Percentiles rank a stretch among this genome's conserved stretches.
Conservation (phyloP, 2,797 vertebrate genomes). For the Squalus acanthias region DNA sequence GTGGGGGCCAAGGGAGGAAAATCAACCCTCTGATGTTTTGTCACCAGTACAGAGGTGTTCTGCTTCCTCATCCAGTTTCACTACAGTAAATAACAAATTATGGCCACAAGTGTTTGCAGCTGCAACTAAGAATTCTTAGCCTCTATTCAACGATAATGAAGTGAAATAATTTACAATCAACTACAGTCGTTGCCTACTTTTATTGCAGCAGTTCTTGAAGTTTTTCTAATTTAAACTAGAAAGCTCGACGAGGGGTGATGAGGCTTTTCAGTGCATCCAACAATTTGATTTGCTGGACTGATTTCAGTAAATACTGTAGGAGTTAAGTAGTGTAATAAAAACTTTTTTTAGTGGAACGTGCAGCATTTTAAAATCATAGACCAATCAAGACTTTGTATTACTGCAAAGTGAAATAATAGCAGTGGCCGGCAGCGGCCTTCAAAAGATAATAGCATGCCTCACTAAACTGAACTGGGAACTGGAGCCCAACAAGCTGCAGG, state of each 20-base stretch:
- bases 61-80: neutral
- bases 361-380: neutral
- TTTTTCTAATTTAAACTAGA: neutral
- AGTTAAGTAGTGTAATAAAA: neutral
- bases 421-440: neutral
- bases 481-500: neutral
- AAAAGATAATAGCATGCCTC: neutral
- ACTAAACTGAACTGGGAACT: neutral
- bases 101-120: conserved; percentile 23
- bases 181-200: neutral
- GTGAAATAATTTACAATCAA: neutral
- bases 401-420: neutral
- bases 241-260: neutral
- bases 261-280: neutral
- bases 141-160: neutral
- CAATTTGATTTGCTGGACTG: neutral
- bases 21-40: neutral
- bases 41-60: neutral
- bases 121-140: neutral
- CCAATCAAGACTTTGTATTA: neutral
- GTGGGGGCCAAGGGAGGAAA: neutral
- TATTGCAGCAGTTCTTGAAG: neutral
- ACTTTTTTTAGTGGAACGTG: neutral
- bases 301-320: neutral
- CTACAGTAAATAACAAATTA: neutral